These are phyloP conservation scores for Meghimatium bilineatum DNA, from an alignment of 2,888 invertebrate species.

Conservation along the genomic window DNA sequence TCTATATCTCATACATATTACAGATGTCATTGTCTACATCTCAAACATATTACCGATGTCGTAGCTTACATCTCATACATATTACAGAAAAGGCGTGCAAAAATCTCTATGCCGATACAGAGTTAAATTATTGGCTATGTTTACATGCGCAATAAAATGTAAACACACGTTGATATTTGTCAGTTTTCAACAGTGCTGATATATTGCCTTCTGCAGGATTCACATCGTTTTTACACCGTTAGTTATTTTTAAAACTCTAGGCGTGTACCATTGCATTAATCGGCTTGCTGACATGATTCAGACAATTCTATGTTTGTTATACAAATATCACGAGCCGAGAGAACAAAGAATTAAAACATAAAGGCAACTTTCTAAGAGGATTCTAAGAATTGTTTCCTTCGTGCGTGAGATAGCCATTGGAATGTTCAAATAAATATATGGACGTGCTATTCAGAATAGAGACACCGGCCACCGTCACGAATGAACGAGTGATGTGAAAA, in stretches of 20 bases:
- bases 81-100: no score
- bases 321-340: background rate
- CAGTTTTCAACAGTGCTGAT: no score
- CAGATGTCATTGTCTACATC: no score
- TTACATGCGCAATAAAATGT: no score
- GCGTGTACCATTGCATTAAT: background rate
- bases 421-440: constrained; percentile 28
- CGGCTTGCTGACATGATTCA: background rate
- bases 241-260: background rate
- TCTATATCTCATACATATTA: no score
- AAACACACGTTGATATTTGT: no score
- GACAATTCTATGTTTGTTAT: background rate
- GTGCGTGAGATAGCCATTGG: background rate
- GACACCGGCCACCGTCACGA: background rate
- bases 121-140: no score
- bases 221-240: no score
- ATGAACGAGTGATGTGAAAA: constrained; percentile 20
- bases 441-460: background rate
- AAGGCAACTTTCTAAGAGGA: background rate
- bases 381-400: background rate
- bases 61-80: no score
- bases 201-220: no score
- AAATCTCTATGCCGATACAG: no score
- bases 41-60: no score
- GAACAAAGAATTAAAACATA: background rate